Conservation (phyloP, 2,797 vertebrate species). For the Ficedula albicollis region DNA sequence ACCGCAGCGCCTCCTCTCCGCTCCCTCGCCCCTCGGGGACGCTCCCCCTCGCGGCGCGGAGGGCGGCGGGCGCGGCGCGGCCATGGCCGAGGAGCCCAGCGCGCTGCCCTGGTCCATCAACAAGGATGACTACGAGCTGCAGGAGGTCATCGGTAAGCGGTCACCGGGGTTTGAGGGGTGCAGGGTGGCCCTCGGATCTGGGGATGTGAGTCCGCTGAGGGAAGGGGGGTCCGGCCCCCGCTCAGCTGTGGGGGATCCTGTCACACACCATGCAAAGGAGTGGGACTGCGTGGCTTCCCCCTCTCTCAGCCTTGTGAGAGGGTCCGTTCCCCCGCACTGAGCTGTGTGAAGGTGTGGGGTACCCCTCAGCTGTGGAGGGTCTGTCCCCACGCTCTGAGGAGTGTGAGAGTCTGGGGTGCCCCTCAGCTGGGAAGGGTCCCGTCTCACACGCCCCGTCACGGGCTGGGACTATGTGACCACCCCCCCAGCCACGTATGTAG, state of each 20-base stretch:
- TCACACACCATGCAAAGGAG: not conserved
- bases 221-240: not conserved
- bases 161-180: not conserved
- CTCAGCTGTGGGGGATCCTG: not conserved
- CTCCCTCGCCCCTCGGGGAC: not conserved
- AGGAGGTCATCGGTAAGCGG: conserved; percentile 97
- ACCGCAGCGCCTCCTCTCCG: not conserved
- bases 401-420: not conserved
- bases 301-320: not conserved
- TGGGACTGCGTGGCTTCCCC: not conserved
- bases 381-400: not conserved
- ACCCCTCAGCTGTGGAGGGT: not conserved
- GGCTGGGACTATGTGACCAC: not conserved
- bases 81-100: conserved; percentile 90
- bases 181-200: not conserved
- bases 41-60: conserved; percentile 68
- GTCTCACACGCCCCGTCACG: not conserved
- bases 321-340: not conserved
- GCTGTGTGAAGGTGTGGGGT: not conserved
- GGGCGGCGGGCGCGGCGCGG: conserved; percentile 40
- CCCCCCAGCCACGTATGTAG: not conserved
- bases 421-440: not conserved
- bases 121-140: conserved; percentile 97
- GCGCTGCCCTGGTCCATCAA: conserved; percentile 97
- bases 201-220: not conserved